A percentile compares a stretch with the other conserved stretches of the same genome.
Evolutionary conservation across 37 sponge, comb jelly and placozoan genomes (phyloP).

Genomic region (Beroe ovata): DNA sequence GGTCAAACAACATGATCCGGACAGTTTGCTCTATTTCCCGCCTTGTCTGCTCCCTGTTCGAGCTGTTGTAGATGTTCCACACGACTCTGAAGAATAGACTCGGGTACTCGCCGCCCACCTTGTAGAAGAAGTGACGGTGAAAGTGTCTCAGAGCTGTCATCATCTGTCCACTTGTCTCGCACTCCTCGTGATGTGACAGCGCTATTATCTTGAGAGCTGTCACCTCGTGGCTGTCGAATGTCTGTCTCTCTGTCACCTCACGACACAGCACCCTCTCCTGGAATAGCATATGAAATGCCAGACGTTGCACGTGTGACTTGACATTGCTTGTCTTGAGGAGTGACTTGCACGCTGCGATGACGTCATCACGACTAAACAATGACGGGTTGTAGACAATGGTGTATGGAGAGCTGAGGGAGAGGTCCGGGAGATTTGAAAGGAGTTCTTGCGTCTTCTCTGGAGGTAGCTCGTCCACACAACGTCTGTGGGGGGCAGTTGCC

Average conservation of each 20-base stretch:
- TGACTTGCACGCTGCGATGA: neutral
- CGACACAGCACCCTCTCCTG: constrained; percentile 4
- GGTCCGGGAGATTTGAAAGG: neutral
- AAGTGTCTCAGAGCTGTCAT: constrained; percentile 20
- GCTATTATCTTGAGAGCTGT: constrained; percentile 44
- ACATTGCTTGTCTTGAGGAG: constrained; percentile 19
- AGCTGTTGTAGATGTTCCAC: constrained; percentile 25
- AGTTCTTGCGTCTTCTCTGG: constrained; percentile 19
- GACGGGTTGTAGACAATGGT: constrained; percentile 6
- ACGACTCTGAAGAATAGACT: constrained; percentile 37
- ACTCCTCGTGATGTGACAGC: constrained; percentile 8
- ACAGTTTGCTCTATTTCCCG: constrained; percentile 36
- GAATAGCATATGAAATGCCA: constrained; percentile 19
- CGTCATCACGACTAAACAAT: neutral
- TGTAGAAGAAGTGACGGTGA: constrained; percentile 22
- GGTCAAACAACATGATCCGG: constrained; percentile 24
- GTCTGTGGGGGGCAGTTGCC: too few relatives aligned
- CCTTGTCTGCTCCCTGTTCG: constrained; percentile 3
- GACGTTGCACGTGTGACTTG: neutral
- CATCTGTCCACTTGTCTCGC: constrained; percentile 14
- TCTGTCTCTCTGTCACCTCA: neutral
- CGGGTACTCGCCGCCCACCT: constrained; percentile 20
- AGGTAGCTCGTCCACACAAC: neutral
- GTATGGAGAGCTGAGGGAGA: neutral
- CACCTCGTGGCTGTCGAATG: neutral